These are phyloP conservation scores for Hemiprocne comata DNA, from an alignment of 2,113 vertebrate species.

Conservation along the genomic window DNA sequence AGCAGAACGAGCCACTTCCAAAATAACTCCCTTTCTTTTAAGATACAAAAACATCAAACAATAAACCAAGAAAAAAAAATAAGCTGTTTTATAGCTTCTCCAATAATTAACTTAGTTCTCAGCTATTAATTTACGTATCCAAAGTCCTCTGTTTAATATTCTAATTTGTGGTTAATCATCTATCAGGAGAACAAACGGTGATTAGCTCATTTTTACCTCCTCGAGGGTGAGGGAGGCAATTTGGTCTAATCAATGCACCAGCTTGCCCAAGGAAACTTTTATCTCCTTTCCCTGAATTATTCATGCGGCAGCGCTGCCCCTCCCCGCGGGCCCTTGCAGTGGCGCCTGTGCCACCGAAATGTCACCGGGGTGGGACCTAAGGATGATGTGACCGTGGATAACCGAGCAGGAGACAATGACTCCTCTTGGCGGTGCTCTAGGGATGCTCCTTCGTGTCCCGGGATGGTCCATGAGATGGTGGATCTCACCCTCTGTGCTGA, in stretches of 20 bases:
- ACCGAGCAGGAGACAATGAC: fast-evolving
- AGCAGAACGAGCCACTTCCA: neutral
- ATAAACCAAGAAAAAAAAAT: constrained; percentile 12
- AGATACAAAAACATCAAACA: neutral
- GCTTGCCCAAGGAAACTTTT: neutral
- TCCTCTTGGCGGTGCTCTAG: neutral
- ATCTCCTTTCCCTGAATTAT: neutral
- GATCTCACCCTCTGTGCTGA: too few species aligned
- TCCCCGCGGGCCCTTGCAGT: fast-evolving
- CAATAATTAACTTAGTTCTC: constrained; percentile 4
- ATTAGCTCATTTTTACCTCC: constrained; percentile 45
- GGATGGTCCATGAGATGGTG: neutral
- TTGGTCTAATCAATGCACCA: constrained; percentile 10
- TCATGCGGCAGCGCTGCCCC: neutral
- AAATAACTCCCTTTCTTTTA: neutral
- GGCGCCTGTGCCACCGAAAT: neutral
- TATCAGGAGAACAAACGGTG: constrained; percentile 45
- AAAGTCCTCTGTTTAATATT: constrained; percentile 50
- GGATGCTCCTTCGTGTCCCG: fast-evolving
- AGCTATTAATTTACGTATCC: constrained; percentile 9
- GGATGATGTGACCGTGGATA: fast-evolving
- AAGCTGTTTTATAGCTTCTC: neutral
- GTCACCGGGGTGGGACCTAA: neutral
- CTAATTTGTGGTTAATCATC: constrained; percentile 62
- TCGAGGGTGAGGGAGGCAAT: constrained; percentile 26